phyloP scores from a whole-genome alignment of 2,797 vertebrate species.

The Poecilia gillii region DNA sequence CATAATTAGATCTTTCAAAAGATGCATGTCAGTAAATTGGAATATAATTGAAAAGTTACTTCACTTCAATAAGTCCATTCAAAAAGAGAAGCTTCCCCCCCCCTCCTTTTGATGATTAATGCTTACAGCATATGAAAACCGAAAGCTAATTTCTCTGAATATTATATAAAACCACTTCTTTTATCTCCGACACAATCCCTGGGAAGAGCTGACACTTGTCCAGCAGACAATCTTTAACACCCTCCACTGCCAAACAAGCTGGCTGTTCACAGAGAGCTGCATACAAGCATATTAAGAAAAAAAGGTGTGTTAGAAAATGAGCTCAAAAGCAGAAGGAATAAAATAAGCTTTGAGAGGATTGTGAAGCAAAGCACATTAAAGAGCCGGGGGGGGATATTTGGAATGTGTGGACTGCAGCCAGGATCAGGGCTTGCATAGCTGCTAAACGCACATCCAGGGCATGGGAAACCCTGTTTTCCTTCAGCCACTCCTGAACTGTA shows the following conservation, averaged over 20 bases:
- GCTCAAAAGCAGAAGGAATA: background rate
- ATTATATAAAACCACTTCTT: background rate
- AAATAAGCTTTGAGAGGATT: background rate
- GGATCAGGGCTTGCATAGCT: background rate
- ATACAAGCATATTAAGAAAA: background rate
- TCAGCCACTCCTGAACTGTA: background rate
- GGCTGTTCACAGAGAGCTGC: background rate
- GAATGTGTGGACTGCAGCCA: background rate
- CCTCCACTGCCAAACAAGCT: background rate
- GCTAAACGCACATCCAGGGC: background rate
- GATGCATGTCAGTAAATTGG: background rate
- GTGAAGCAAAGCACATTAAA: background rate
- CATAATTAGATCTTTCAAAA: conserved; percentile 3
- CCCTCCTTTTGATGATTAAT: background rate
- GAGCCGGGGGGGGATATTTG: background rate
- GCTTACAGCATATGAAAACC: background rate
- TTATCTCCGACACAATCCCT: background rate
- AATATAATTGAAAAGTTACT: background rate
- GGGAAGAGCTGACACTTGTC: background rate
- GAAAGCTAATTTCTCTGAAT: background rate
- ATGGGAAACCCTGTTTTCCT: background rate
- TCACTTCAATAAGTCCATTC: background rate
- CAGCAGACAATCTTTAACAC: background rate
- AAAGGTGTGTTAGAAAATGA: background rate
- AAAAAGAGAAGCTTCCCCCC: background rate